Evolutionary conservation across 2,797 vertebrate species (phyloP).

Genomic region (Chelon labrosus): DNA sequence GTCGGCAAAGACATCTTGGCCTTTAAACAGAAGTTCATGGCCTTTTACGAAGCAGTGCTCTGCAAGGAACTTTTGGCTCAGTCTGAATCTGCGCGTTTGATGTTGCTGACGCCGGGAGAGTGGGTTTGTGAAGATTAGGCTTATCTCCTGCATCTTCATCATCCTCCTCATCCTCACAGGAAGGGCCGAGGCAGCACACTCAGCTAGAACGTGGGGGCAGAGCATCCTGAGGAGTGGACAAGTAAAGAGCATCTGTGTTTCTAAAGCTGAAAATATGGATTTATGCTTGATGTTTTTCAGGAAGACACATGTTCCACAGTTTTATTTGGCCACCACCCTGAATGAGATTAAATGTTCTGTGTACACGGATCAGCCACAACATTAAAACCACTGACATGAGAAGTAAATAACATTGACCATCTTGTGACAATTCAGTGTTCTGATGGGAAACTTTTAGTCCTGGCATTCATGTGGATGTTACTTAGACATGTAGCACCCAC

Average conservation of each 20-base stretch:
- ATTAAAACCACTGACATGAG: too few relatives aligned
- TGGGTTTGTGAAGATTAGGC: conserved; percentile 44
- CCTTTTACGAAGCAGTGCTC: conserved; percentile 68
- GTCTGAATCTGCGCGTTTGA: conserved; percentile 47
- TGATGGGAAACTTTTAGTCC: too few relatives aligned
- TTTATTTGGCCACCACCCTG: not conserved
- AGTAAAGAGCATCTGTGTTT: not conserved
- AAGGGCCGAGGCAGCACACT: not conserved
- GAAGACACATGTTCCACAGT: not conserved
- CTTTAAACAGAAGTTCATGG: conserved; percentile 73
- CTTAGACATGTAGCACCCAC: too few relatives aligned
- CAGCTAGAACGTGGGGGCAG: conserved; percentile 2
- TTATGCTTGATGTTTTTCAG: not conserved
- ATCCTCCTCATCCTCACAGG: conserved; percentile 17
- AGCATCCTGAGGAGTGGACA: not conserved
- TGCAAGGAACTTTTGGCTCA: conserved; percentile 34
- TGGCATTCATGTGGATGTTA: too few relatives aligned
- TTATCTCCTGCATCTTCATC: conserved; percentile 31
- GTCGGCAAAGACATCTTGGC: conserved; percentile 59
- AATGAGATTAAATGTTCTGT: not conserved
- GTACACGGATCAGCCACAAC: too few relatives aligned
- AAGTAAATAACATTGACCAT: too few relatives aligned
- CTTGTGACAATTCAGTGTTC: too few relatives aligned
- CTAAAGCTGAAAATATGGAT: not conserved
- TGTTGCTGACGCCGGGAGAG: conserved; percentile 34